Percentiles rank a stretch among this genome's conserved stretches.
Evolutionary conservation across 2,888 invertebrate species (phyloP).

Genomic region (Athripsodes cinereus): DNA sequence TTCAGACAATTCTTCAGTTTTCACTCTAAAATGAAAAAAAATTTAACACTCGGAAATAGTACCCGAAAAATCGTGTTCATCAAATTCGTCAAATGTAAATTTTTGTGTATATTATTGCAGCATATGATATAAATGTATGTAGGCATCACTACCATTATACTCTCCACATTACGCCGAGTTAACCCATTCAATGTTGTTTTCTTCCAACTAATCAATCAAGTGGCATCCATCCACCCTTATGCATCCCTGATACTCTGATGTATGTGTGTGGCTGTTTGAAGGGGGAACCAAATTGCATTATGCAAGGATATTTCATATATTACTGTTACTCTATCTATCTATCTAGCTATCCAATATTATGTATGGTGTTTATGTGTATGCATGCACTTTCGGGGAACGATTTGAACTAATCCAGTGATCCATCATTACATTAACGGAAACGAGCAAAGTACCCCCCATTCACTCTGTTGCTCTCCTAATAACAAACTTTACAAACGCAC

Average conservation of each 20-base stretch:
- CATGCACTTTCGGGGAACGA: conserved; percentile 28
- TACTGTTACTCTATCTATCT: not conserved
- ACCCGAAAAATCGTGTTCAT: no score
- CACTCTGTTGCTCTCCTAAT: not conserved
- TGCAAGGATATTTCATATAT: conserved; percentile 28
- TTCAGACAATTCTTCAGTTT: no score
- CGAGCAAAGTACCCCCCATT: conserved; percentile 15
- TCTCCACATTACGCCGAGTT: conserved; percentile 5
- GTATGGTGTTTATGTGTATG: not conserved
- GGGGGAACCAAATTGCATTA: conserved; percentile 27
- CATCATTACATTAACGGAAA: conserved; percentile 28
- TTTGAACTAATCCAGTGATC: conserved; percentile 28
- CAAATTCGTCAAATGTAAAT: no score
- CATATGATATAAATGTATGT: no score
- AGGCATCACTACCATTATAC: no score
- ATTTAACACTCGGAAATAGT: no score
- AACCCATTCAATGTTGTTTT: conserved; percentile 26
- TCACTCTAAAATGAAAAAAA: no score
- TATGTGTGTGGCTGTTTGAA: not conserved
- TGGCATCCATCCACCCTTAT: not conserved
- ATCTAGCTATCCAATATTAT: conserved; percentile 20
- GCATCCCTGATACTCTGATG: conserved; percentile 9
- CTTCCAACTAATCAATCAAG: conserved; percentile 27
- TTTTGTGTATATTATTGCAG: no score
- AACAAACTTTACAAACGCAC: not conserved